phyloP scores from a whole-genome alignment of 2,113 vertebrate species.

The Naja naja region DNA sequence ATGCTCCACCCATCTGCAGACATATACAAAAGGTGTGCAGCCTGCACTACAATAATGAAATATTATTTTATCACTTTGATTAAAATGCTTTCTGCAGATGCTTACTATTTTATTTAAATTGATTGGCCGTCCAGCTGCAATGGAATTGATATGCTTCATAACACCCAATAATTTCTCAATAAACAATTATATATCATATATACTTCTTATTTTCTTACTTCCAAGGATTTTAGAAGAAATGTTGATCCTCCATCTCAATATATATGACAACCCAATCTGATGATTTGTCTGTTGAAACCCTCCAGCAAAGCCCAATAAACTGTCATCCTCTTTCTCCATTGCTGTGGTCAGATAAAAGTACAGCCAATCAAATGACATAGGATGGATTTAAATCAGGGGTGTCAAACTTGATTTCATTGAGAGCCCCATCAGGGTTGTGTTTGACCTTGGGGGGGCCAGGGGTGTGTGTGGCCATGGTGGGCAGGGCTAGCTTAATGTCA shows the following conservation, averaged over 20 bases:
- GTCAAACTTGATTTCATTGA: too few relatives aligned
- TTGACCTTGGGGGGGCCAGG: too few relatives aligned
- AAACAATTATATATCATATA: background rate
- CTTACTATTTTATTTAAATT: background rate
- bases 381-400: background rate
- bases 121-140: background rate
- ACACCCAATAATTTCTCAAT: background rate
- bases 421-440: too few relatives aligned
- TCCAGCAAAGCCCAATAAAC: background rate
- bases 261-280: background rate
- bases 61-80: background rate
- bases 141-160: background rate
- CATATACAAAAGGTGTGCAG: background rate
- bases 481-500: too few relatives aligned
- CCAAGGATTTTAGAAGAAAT: background rate
- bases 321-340: background rate
- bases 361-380: background rate
- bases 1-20: background rate
- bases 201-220: background rate
- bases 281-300: background rate
- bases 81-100: background rate
- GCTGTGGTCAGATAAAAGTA: background rate
- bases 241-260: background rate
- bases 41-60: background rate
- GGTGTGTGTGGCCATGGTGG: too few relatives aligned